phyloP scores from a whole-genome alignment of 2,888 invertebrate genomes.

The Drosophila yooni region DNA sequence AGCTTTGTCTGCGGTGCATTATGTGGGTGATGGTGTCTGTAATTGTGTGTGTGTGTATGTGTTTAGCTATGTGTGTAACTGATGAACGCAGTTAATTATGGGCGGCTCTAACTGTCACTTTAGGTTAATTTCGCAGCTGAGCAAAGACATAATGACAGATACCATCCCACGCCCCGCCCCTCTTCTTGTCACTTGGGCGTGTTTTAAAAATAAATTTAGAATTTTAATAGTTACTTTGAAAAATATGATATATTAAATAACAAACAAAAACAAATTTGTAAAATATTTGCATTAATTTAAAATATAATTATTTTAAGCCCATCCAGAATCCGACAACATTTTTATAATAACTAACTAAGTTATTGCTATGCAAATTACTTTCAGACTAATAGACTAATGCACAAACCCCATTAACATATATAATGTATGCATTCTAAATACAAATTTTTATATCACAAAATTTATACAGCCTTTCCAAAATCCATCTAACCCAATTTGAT shows the following conservation, averaged over 20 bases:
- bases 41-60: conserved; percentile 16
- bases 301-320: not conserved
- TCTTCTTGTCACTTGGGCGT: not conserved
- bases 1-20: conserved; percentile 37
- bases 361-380: not conserved
- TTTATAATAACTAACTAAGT: not conserved
- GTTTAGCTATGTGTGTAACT: conserved; percentile 42
- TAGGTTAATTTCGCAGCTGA: conserved; percentile 40
- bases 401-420: not conserved
- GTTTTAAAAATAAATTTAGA: not conserved
- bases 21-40: conserved; percentile 14
- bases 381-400: not conserved
- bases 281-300: not conserved
- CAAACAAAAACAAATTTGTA: not conserved
- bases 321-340: not conserved
- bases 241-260: not conserved
- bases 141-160: conserved; percentile 11
- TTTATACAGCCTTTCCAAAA: not conserved
- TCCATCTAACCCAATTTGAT: conserved; percentile 2
- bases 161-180: not conserved
- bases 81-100: conserved; percentile 66
- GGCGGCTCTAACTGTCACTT: conserved; percentile 61
- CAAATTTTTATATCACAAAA: not conserved
- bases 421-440: not conserved
- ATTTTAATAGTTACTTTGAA: not conserved